Evolutionary conservation across 1,140 invertebrate genomes (phyloP), one percentile per base, ranked within the genome.

Genomic region (Coenobita brevimanus): DNA sequence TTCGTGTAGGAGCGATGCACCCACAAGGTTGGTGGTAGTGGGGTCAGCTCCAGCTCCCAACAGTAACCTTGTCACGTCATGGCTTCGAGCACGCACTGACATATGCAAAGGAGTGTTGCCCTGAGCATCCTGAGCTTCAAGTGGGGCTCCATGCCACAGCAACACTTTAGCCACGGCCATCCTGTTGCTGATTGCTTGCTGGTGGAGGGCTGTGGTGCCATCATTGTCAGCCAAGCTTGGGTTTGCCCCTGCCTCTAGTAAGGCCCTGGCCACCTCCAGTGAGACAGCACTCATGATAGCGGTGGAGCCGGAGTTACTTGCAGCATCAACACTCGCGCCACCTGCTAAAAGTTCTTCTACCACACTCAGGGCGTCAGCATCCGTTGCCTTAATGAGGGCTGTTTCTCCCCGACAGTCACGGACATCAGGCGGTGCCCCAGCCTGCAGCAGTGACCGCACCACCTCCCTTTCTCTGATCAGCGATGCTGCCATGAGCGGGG

Each of bases 171-270:
- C 76, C 27, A 71, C 38, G 54, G 86, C 86, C 30, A 57, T 17
- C n/a, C 79, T 33, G 43, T 86, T 64, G 10, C 57, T 64, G 27
- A 67, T 73, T 10, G 87, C 82, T 50, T 90, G 88, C n/a, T 80
- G 73, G 69, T 91, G 90, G 24, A 91, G 81, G 21, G 89, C 85
- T 0, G 80, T 91, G 54, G 69, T 90, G 41, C 89, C 89, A 33
- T 89, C 81, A 21, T 38, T 69, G 21, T 79, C 90, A 10, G 57
- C 89, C 43, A 86, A 67, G 41, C 71, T 82, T 0, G 89, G 76
- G 57, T 78, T 60, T 24, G 86, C 83, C 13, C 54, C 33, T 17
- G 80, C 62, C 24, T 84, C 81, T 30, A 91, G 62, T 27, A 91
- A 54, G 3, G 54, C 36, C 36, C 67, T 78, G 21, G 85, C 33